A percentile compares a stretch with the other conserved stretches of the same genome.
phyloP scores from a whole-genome alignment of 2,888 invertebrate genomes.

The Nephrotoma guestfalica region DNA sequence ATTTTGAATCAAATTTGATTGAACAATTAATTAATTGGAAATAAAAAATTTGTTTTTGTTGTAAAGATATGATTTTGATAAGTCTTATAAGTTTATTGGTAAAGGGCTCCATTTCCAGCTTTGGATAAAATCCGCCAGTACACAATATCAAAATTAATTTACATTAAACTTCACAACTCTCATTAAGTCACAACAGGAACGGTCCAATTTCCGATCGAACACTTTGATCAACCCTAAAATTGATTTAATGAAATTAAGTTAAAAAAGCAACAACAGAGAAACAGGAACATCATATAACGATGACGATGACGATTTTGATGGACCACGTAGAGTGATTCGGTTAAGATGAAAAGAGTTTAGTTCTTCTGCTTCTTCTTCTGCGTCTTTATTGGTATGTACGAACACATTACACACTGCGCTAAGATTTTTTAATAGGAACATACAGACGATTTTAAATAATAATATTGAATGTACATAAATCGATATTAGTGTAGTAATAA shows the following conservation, averaged over 20 bases:
- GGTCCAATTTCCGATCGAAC: background rate
- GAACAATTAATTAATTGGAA: background rate
- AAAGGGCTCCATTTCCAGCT: background rate
- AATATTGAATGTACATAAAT: background rate
- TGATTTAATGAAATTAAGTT: background rate
- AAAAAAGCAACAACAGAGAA: background rate
- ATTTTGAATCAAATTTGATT: background rate
- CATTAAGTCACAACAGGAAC: background rate
- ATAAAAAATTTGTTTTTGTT: background rate
- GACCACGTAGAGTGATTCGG: constrained; percentile 6
- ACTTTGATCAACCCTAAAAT: background rate
- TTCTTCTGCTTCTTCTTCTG: background rate
- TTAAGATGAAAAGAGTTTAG: background rate
- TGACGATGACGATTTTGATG: background rate
- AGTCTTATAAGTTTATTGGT: background rate
- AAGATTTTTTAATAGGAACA: background rate
- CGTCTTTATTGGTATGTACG: background rate
- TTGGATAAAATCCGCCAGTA: no score
- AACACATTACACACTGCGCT: background rate
- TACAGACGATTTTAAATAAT: background rate
- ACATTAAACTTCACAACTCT: background rate
- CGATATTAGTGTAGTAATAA: background rate
- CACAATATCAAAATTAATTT: background rate
- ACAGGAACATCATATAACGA: background rate
- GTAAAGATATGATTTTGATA: background rate